Evolutionary conservation across 2,113 vertebrate species (phyloP), one percentile per base, ranked within the genome.

Genomic region (Bubo blakistoni): DNA sequence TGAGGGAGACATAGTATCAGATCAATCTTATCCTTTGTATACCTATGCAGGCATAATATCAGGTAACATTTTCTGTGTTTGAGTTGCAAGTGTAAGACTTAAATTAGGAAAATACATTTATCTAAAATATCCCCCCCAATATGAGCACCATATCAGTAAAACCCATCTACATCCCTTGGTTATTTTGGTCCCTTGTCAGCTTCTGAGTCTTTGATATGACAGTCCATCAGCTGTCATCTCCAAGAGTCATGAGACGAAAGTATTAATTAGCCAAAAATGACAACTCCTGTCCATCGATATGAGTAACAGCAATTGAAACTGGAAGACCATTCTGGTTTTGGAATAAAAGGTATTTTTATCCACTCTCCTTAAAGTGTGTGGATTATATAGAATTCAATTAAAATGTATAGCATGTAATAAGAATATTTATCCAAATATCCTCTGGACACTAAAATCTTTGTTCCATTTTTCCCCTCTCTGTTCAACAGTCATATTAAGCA

Each of bases 171-270:
- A 2, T 51, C 66, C 65, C 66, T n/a, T 87, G 32, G 49, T 70
- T 92, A 95, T 92, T 69, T 89, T 46, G 44, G 44, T 46, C 44
- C 55, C 58, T 54, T 34, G 27, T 70, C 91, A 94, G 74, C 58
- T 94, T 91, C 70, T 58, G 44, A 92, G 62, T 47, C 77, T 95
- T 81, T 94, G 70, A 96, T 90, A 62, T 67, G 84, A 86, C 91
- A 97, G 74, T 70, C 57, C 82, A 92, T 90, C 88, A 95, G 40
- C 70, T 95, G 78, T 93, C 83, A 92, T n/a, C 78, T 87, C 55
- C 36, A 36, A 65, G 55, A 95, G 63, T 59, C 78, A 77, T 29
- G 57, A 95, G 84, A 90, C 26, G 87, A 57, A 40, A 82, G 26
- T 76, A 82, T 81, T 92, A 84, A 96, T 93, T 90, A 94, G 58